Conservation (phyloP, 2,888 invertebrate species). For the Agonum fuliginosum region DNA sequence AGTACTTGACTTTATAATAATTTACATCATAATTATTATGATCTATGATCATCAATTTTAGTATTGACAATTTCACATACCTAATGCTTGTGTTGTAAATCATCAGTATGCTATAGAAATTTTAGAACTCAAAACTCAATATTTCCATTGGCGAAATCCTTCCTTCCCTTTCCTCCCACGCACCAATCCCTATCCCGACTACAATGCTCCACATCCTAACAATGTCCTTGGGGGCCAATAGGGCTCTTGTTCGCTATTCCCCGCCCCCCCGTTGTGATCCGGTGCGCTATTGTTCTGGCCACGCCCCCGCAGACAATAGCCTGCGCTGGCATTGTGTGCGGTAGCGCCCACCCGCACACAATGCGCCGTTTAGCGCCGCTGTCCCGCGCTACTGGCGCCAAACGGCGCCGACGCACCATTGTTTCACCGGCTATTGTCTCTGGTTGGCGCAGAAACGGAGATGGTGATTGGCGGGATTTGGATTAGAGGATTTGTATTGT, state of each 20-base stretch:
- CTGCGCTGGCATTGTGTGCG: neutral
- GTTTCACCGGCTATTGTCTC: neutral
- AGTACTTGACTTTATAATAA: too few relatives aligned
- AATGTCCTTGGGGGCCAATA: too few relatives aligned
- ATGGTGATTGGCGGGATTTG: neutral
- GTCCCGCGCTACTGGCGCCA: neutral
- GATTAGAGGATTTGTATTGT: too few relatives aligned
- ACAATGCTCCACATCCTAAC: too few relatives aligned
- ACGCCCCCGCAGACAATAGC: neutral
- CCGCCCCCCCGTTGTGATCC: neutral
- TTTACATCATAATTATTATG: too few relatives aligned
- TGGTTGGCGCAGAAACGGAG: neutral
- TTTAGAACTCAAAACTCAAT: too few relatives aligned
- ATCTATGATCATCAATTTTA: too few relatives aligned
- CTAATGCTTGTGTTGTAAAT: too few relatives aligned
- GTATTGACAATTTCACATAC: too few relatives aligned
- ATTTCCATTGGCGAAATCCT: neutral
- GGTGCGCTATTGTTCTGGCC: neutral
- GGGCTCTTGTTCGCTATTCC: neutral
- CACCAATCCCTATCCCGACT: neutral
- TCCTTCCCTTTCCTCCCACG: neutral
- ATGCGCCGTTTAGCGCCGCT: conserved; percentile 16
- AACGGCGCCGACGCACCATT: conserved; percentile 13
- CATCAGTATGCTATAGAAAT: too few relatives aligned
- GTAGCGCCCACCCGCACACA: neutral